A percentile compares a stretch with the other conserved stretches of the same genome.
phyloP scores from a whole-genome alignment of 2,113 vertebrate species.

The Podocnemis expansa region DNA sequence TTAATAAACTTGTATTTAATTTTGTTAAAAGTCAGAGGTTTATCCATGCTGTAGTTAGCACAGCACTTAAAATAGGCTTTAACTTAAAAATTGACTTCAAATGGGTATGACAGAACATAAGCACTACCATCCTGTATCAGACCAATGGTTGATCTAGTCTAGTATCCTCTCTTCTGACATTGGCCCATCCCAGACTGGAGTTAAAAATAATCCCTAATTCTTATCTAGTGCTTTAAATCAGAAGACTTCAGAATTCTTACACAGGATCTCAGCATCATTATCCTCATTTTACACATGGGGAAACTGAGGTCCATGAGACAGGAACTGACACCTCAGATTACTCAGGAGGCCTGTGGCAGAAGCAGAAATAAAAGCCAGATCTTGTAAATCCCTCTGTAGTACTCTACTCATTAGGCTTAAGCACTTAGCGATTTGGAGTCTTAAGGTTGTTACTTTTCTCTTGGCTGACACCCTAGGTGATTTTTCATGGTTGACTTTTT shows the following conservation, averaged over 20 bases:
- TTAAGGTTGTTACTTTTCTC: neutral
- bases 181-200: neutral
- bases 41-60: neutral
- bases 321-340: neutral
- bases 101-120: neutral
- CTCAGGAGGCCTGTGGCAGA: neutral
- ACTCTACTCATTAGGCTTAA: neutral
- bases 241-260: neutral
- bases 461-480: neutral
- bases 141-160: no score
- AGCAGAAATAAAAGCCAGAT: neutral
- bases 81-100: neutral
- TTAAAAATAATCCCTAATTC: neutral
- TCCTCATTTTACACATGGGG: neutral
- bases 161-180: no score
- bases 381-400: neutral
- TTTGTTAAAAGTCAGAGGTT: neutral
- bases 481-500: neutral
- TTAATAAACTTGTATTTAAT: neutral
- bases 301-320: neutral
- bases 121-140: no score
- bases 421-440: neutral
- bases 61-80: neutral
- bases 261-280: neutral
- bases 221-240: neutral